Conservation (phyloP, 2,797 vertebrate species). For the Etheostoma perlongum region DNA sequence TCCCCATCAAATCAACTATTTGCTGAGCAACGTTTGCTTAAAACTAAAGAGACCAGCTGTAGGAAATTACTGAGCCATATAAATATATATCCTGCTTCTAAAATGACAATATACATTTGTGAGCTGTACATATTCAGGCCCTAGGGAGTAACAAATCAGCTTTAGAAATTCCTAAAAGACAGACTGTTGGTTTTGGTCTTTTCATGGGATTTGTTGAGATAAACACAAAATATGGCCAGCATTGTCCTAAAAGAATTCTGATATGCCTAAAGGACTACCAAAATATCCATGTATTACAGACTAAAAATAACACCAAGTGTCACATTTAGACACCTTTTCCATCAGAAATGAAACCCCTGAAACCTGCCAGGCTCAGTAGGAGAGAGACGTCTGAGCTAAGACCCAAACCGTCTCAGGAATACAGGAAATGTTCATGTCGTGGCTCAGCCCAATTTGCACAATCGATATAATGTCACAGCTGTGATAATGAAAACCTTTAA, state of each 20-base stretch:
- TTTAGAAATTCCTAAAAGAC: not conserved
- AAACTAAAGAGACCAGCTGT: not conserved
- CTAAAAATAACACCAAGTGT: not conserved
- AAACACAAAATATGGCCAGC: no score
- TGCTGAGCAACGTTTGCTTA: no score
- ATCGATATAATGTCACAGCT: constrained; percentile 5
- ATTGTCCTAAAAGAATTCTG: not conserved
- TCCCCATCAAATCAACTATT: no score
- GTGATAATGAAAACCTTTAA: constrained; percentile 54
- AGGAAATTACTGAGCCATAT: not conserved
- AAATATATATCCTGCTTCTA: no score
- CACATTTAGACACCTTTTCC: not conserved
- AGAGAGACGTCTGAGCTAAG: not conserved
- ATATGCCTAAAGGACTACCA: not conserved
- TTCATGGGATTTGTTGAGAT: not conserved
- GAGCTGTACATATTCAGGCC: not conserved
- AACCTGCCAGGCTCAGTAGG: not conserved
- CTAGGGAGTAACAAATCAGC: not conserved
- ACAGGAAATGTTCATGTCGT: not conserved
- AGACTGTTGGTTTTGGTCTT: not conserved
- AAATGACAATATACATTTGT: no score
- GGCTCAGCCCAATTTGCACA: constrained; percentile 47
- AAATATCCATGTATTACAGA: not conserved
- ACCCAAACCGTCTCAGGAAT: constrained; percentile 8
- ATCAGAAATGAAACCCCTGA: not conserved